Evolutionary conservation across 2,113 vertebrate genomes (phyloP).

Genomic region (Toxostoma redivivum): DNA sequence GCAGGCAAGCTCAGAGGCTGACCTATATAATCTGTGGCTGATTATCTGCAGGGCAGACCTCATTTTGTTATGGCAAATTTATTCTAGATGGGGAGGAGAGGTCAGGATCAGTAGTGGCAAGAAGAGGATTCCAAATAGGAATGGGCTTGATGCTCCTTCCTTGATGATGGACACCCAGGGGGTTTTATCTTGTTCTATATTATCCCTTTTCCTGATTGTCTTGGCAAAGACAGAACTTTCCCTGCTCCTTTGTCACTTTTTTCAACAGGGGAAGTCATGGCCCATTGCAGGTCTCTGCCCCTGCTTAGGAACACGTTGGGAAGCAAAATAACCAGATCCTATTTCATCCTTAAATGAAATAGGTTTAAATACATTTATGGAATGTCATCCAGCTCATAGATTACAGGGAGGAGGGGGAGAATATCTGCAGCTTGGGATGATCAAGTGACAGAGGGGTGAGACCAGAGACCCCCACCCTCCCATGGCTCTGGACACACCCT

Average conservation of each 20-base stretch:
- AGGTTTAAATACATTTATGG: background rate
- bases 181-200: background rate
- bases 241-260: background rate
- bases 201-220: background rate
- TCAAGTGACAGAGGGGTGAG: background rate
- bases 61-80: background rate
- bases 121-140: background rate
- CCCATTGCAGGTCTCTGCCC: background rate
- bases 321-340: background rate
- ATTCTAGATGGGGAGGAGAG: background rate
- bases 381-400: background rate
- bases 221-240: background rate
- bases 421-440: background rate
- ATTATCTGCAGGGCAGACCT: background rate
- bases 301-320: background rate
- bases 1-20: background rate
- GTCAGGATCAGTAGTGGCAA: background rate
- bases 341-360: background rate
- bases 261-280: background rate
- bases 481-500: background rate
- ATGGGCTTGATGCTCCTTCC: background rate
- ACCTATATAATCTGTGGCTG: background rate
- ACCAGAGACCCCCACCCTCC: background rate
- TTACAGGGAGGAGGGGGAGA: background rate
- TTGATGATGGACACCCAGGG: background rate